Evolutionary conservation across 2,888 invertebrate genomes (phyloP).

Genomic region (Leucozona laternaria): DNA sequence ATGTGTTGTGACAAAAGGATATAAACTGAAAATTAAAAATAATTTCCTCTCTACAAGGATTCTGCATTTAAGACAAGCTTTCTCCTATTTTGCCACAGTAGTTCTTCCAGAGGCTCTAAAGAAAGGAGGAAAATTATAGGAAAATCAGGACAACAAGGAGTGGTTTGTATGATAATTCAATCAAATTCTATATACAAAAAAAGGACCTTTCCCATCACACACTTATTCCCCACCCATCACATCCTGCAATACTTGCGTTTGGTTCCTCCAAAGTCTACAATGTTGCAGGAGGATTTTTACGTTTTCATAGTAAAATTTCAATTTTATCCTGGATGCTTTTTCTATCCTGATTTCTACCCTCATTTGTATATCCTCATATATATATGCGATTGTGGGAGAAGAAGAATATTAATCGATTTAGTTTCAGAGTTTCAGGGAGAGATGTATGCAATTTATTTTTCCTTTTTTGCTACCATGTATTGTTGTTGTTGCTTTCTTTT

Average conservation of each 20-base stretch:
- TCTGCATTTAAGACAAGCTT: slow-evolving; percentile 58
- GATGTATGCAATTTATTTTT: slow-evolving; percentile 58
- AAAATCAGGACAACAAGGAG: slow-evolving; percentile 55
- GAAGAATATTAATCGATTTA: slow-evolving; percentile 70
- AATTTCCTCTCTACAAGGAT: slow-evolving; percentile 69
- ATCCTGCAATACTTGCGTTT: not conserved
- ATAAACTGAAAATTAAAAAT: slow-evolving; percentile 10
- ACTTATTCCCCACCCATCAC: not conserved
- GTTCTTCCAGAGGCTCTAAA: slow-evolving; percentile 56
- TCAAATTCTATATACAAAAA: not conserved
- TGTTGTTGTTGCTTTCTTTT: not conserved
- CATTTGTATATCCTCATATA: not conserved
- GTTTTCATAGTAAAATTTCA: slow-evolving; percentile 64
- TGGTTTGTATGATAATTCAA: slow-evolving; percentile 49
- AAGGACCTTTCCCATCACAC: not conserved
- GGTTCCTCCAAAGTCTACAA: not conserved
- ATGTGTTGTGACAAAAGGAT: slow-evolving; percentile 35
- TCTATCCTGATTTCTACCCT: slow-evolving; percentile 50
- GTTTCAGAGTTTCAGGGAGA: slow-evolving; percentile 51
- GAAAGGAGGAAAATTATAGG: slow-evolving; percentile 16
- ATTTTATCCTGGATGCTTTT: slow-evolving; percentile 30
- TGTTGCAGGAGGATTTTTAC: slow-evolving; percentile 41
- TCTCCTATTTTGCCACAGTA: slow-evolving; percentile 62
- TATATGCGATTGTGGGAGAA: slow-evolving; percentile 28
- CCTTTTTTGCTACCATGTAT: not conserved